Evolutionary conservation across 2,888 invertebrate genomes (phyloP), one percentile per base, ranked within the genome.

Genomic region (Luffia ferchaultella): DNA sequence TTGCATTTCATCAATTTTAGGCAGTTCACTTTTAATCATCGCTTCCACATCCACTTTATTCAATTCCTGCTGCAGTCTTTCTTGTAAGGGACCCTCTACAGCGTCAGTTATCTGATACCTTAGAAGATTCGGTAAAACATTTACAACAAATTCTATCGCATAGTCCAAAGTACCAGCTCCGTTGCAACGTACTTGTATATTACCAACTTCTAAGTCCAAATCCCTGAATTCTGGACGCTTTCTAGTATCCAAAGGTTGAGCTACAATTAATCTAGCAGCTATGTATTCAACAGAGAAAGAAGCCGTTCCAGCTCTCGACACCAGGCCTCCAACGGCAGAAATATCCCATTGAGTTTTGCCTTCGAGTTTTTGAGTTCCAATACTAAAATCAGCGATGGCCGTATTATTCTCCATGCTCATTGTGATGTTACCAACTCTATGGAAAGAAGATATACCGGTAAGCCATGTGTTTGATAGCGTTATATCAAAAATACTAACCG

Each of bases 111-210:
- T 93, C 74, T 95, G 94, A 66, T 93, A 93, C 50, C 96, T 87
- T 54, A 96, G 76, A 45, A 95, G 76, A 83, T 96, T 96, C 0
- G 95, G 95, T 48, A 95, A 63, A 46, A 95, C 83, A 68, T 96
- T 96, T 0, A 95, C 87, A 2, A 85, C 86, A 52, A 93, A 90
- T 73, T 96, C 96, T 53, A 95, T 79, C 0, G 91, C 65, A 63
- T 95, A 95, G 73, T 96, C 96, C 16, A 93, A 56, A 0, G 93
- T 93, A n/a, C 96, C 95, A 0, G 94, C 91, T 0, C 96, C 96
- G 59, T 93, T 88, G 60, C 92, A 91, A 18, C 93, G 85, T 16
- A 93, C 87, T 71, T 94, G 93, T 58, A 95, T 93, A 64, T 95
- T 94, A 2, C 94, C 94, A 55, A 94, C 69, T 68, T 93, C 93